Conservation (phyloP, 2,113 vertebrate species). For the Perca schrenkii region DNA sequence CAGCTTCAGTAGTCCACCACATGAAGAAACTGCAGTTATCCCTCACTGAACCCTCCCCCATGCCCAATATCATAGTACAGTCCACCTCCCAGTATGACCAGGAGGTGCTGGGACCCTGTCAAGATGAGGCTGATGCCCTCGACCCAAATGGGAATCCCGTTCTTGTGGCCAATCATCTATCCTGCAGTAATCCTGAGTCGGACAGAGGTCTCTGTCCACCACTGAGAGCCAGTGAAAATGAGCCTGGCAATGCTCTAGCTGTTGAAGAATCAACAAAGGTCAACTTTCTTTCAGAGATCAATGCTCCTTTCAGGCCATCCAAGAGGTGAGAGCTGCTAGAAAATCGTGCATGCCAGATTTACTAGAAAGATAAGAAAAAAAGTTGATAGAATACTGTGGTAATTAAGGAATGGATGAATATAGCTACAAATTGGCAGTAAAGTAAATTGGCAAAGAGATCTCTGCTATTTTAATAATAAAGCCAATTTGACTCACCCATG, state of each 20-base stretch:
- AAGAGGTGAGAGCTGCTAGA: conserved; percentile 55
- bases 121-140: not conserved
- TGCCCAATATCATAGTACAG: conserved; percentile 63
- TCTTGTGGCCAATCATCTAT: fast-evolving
- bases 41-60: conserved; percentile 35
- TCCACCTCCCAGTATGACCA: conserved; percentile 53
- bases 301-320: conserved; percentile 36
- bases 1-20: conserved; percentile 87
- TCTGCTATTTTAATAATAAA: not conserved
- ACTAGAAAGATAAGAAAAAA: not conserved
- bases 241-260: conserved; percentile 37
- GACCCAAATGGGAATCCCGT: conserved; percentile 74
- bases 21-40: conserved; percentile 91
- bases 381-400: not conserved
- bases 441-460: not conserved
- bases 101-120: not conserved
- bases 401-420: not conserved
- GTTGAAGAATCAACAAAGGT: conserved; percentile 37
- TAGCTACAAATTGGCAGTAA: not conserved
- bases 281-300: conserved; percentile 52
- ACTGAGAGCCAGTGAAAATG: conserved; percentile 58
- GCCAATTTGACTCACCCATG: not conserved
- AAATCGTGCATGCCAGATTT: not conserved
- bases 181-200: conserved; percentile 19
- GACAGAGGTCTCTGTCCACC: conserved; percentile 37